Percentiles rank a stretch among this genome's conserved stretches.
phyloP scores from a whole-genome alignment of 2,888 invertebrate species.

The Idaea dimidiata region DNA sequence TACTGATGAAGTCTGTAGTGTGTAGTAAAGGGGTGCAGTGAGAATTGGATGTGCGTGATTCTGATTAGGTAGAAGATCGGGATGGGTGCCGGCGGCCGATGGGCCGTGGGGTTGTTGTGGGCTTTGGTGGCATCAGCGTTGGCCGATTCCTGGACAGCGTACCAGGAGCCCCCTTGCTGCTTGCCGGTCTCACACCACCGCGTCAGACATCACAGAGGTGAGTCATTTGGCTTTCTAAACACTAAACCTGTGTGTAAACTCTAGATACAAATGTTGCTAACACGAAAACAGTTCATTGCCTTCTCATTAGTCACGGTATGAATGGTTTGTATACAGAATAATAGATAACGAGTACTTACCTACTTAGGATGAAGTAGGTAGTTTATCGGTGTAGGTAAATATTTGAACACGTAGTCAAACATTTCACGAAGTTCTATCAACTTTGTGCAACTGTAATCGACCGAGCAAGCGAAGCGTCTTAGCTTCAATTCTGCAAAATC shows the following conservation, averaged over 20 bases:
- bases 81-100: slow-evolving; percentile 54
- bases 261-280: slow-evolving; percentile 3
- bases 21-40: slow-evolving; percentile 39
- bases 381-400: background rate
- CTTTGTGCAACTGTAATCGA: background rate
- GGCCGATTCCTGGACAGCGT: slow-evolving; percentile 84
- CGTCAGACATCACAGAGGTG: slow-evolving; percentile 84
- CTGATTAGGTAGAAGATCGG: slow-evolving; percentile 33
- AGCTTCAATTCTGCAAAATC: no score
- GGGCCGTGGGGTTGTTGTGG: slow-evolving; percentile 60
- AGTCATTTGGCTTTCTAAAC: slow-evolving; percentile 36
- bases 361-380: background rate
- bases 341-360: background rate
- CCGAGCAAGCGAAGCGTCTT: no score
- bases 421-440: background rate
- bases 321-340: background rate
- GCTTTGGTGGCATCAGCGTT: slow-evolving; percentile 68
- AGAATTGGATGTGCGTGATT: slow-evolving; percentile 55
- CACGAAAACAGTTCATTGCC: slow-evolving; percentile 38
- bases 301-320: slow-evolving; percentile 38
- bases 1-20: slow-evolving; percentile 33
- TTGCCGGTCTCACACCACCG: slow-evolving; percentile 80
- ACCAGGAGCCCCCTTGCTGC: slow-evolving; percentile 84
- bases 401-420: background rate
- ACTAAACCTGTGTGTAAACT: background rate